Percentiles rank a stretch among this genome's conserved stretches.
Evolutionary conservation across 2,113 vertebrate species (phyloP).

Genomic region (Anoura caudifer): DNA sequence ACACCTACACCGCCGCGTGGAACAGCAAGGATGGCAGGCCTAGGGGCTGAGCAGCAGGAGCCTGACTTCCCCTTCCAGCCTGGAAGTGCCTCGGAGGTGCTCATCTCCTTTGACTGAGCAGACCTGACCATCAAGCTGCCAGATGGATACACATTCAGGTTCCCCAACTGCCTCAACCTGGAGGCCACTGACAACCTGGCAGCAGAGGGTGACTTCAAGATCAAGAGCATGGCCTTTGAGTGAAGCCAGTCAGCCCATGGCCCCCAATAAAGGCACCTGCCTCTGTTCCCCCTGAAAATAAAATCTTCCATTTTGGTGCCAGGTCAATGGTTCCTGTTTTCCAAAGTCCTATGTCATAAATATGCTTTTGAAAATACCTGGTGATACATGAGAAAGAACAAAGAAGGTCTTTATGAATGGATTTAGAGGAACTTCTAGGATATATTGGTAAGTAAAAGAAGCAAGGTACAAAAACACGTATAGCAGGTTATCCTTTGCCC

Average conservation of each 20-base stretch:
- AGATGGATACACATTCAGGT: neutral
- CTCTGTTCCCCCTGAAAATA: neutral
- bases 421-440: neutral
- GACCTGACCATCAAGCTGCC: neutral
- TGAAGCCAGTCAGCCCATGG: slow-evolving; percentile 35
- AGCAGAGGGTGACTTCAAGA: slow-evolving; percentile 74
- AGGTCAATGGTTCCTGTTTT: neutral
- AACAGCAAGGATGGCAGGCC: neutral
- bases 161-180: slow-evolving; percentile 79
- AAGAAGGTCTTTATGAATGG: neutral
- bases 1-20: neutral
- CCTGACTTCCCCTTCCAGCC: neutral
- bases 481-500: neutral
- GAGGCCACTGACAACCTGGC: slow-evolving; percentile 77
- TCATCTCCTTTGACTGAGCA: neutral
- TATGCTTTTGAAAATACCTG: neutral
- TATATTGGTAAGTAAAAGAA: neutral
- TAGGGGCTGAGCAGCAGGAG: neutral
- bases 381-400: neutral
- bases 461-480: neutral
- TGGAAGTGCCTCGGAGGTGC: neutral
- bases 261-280: slow-evolving; percentile 63
- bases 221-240: slow-evolving; percentile 77
- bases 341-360: neutral
- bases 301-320: neutral